Evolutionary conservation across 2,797 vertebrate species (phyloP), one percentile per base, ranked within the genome.

Genomic region (Loriculus beryllinus): DNA sequence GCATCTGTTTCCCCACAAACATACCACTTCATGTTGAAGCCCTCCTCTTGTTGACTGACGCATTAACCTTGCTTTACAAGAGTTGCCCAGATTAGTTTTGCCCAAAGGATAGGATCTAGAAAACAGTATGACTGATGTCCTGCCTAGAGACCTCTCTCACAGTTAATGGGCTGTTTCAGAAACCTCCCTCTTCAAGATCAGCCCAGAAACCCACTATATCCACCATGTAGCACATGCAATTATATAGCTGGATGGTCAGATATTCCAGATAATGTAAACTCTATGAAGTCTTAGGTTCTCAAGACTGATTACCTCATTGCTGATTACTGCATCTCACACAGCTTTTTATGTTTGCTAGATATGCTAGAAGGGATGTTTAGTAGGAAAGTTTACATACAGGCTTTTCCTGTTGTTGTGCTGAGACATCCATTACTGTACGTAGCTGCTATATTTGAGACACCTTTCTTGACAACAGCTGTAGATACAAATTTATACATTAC

Each of bases 1-100:
- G 43, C 79, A 75, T 65, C 88, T 89, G 68, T 78, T 93, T 93
- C 67, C 86, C 92, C 62, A 51, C 47, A 72, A 72, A 83, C n/a
- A 56, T 40, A 31, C 33, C 7, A 4, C 60, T 90, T 92, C 75
- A 40, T 56, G 45, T 83, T 42, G 37, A 79, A 76, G 70, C 79
- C 59, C 22, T 75, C 15, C 51, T 72, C 71, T 14, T 85, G 40
- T 16, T 69, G 57, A 23, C 48, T 0, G 1, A 47, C 13, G 9
- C 15, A 12, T 71, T 60, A 68, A 78, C 80, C 79, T 90, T 62
- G 10, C 45, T 67, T 68, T 68, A 11, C n/a, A 21, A 86, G 65
- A 62, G 76, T 62, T 12, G 10, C 39, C 48, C 85, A 35, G n/a
- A 80, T 68, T 82, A 29, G 14, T 83, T 45, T 48, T 83, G 59